phyloP scores from a whole-genome alignment of 2,888 invertebrate genomes.

The Amphiduros pacificus region DNA sequence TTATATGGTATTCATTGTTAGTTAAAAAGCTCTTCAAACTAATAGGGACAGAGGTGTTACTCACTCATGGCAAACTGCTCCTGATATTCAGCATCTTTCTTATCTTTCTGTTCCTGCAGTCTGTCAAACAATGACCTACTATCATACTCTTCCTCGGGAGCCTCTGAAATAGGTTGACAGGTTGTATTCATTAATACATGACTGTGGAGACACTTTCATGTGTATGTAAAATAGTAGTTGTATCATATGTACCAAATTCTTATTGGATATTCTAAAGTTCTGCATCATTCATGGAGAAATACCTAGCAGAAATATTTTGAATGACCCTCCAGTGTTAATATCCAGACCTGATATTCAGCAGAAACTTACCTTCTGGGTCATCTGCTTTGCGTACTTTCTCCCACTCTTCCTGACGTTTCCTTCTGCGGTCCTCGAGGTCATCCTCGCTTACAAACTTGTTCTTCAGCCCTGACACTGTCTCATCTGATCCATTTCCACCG shows the following conservation, averaged over 20 bases:
- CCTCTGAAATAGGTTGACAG: conserved; percentile 68
- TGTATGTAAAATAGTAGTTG: too few species aligned
- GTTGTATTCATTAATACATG: too few species aligned
- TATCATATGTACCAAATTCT: too few species aligned
- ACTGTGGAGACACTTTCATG: too few species aligned
- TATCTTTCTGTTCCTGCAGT: conserved; percentile 87
- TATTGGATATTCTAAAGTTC: too few species aligned
- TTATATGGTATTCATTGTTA: too few species aligned
- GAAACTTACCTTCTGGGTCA: conserved; percentile 83
- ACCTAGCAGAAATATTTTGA: too few species aligned
- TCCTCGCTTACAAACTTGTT: conserved; percentile 83
- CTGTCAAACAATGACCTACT: conserved; percentile 83
- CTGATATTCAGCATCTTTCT: conserved; percentile 90
- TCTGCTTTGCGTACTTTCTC: conserved; percentile 89
- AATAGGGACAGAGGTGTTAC: too few species aligned
- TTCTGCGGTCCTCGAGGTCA: conserved; percentile 79
- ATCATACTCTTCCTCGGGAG: conserved; percentile 68
- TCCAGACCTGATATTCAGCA: too few species aligned
- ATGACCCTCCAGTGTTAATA: too few species aligned
- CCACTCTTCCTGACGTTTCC: conserved; percentile 92
- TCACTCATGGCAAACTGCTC: conserved; percentile 94
- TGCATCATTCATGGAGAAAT: too few species aligned
- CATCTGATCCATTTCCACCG: neutral
- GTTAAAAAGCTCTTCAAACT: too few species aligned
- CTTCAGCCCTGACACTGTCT: conserved; percentile 30